Percentiles rank a stretch among this genome's conserved stretches.
Conservation (phyloP, 2,888 invertebrate species). For the Iphiclides podalirius region DNA sequence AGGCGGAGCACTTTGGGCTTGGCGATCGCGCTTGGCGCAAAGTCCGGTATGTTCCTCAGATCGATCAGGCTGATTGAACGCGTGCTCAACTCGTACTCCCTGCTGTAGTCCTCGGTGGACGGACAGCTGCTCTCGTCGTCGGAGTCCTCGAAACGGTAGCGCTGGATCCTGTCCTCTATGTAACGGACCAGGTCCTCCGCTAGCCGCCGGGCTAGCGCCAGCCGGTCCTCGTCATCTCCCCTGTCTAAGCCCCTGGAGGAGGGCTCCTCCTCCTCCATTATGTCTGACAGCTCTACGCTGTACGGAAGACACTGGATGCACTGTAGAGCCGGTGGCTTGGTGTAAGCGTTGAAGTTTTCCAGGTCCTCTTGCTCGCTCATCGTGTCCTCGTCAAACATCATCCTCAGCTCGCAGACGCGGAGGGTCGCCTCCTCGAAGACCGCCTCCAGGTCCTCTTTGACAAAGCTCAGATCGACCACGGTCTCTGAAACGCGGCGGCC, state of each 20-base stretch:
- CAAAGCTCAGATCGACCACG: constrained; percentile 59
- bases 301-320: constrained; percentile 54
- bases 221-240: constrained; percentile 46
- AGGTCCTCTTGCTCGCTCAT: constrained; percentile 70
- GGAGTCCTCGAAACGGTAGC: constrained; percentile 39
- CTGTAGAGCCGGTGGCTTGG: constrained; percentile 55
- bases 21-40: constrained; percentile 66
- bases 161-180: constrained; percentile 56
- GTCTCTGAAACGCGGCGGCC: constrained; percentile 67
- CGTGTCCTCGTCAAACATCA: constrained; percentile 51
- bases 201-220: constrained; percentile 42
- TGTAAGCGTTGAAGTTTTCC: constrained; percentile 64
- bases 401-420: constrained; percentile 47
- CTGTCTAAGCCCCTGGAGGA: constrained; percentile 52
- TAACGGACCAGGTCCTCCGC: constrained; percentile 59
- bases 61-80: constrained; percentile 70
- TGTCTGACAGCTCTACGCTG: constrained; percentile 69
- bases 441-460: constrained; percentile 64
- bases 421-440: constrained; percentile 59
- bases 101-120: constrained; percentile 42
- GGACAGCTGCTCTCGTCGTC: constrained; percentile 48
- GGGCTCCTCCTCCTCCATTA: constrained; percentile 69
- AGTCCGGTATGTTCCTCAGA: constrained; percentile 64
- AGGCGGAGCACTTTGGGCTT: constrained; percentile 63
- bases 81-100: constrained; percentile 59